Conservation (phyloP, 2,888 invertebrate genomes). For the Platycheirus albimanus region DNA sequence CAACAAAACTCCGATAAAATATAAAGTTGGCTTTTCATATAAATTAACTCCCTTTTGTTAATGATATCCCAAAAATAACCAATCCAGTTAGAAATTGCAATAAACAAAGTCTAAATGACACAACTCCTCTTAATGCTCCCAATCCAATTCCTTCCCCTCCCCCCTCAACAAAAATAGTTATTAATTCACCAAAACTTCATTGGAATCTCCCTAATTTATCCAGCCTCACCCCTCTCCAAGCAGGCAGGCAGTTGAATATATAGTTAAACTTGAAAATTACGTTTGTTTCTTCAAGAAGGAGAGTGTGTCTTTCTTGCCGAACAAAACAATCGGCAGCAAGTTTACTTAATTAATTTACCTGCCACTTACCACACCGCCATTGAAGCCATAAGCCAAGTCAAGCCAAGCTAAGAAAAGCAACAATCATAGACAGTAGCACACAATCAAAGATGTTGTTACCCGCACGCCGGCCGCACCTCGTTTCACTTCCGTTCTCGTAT, state of each 20-base stretch:
- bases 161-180: slow-evolving; percentile 22
- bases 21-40: too few species aligned
- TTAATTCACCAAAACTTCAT: slow-evolving; percentile 32
- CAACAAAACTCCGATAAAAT: too few species aligned
- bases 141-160: not conserved
- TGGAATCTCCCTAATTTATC: slow-evolving; percentile 8
- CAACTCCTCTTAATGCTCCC: not conserved
- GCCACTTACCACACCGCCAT: slow-evolving; percentile 57
- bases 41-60: too few species aligned
- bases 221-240: not conserved
- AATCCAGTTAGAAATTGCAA: too few species aligned
- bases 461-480: too few species aligned
- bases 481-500: too few species aligned
- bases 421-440: slow-evolving; percentile 46
- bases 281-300: slow-evolving; percentile 15
- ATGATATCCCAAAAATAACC: too few species aligned
- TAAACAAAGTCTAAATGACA: slow-evolving; percentile 15
- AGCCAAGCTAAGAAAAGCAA: too few species aligned
- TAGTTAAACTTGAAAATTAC: slow-evolving; percentile 18
- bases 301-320: not conserved
- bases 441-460: slow-evolving; percentile 38
- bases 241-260: too few species aligned
- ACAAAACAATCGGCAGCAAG: slow-evolving; percentile 61
- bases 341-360: slow-evolving; percentile 74
- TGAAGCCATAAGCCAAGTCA: too few species aligned